Conservation (phyloP, 1,140 invertebrate genomes). For the Telenomus remus region DNA sequence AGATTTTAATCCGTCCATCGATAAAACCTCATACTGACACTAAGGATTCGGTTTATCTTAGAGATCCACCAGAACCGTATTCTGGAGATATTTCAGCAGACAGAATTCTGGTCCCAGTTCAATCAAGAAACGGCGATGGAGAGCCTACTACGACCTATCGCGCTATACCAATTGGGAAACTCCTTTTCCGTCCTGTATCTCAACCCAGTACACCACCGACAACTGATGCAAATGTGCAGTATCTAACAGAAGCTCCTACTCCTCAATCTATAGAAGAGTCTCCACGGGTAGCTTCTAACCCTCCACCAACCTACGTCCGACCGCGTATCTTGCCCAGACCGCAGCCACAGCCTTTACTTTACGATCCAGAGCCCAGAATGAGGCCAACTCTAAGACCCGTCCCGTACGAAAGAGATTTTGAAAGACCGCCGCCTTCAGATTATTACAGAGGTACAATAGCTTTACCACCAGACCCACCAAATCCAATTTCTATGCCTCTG, state of each 20-base stretch:
- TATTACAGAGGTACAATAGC: slow-evolving; percentile 66
- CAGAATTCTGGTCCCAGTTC: slow-evolving; percentile 61
- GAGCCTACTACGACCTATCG: slow-evolving; percentile 59
- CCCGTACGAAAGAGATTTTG: slow-evolving; percentile 53
- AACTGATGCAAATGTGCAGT: slow-evolving; percentile 68
- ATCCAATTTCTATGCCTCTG: slow-evolving; percentile 67
- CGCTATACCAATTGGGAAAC: slow-evolving; percentile 61
- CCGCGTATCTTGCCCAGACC: slow-evolving; percentile 59
- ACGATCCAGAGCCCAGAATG: slow-evolving; percentile 60
- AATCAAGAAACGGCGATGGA: slow-evolving; percentile 59
- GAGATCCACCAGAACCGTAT: slow-evolving; percentile 64
- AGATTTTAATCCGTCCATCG: slow-evolving; percentile 61
- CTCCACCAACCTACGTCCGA: slow-evolving; percentile 55
- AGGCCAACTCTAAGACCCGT: slow-evolving; percentile 56
- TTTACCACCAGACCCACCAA: slow-evolving; percentile 69
- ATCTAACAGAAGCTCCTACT: slow-evolving; percentile 65
- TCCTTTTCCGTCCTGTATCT: slow-evolving; percentile 61
- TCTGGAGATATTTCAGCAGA: slow-evolving; percentile 61
- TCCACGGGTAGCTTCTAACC: slow-evolving; percentile 55
- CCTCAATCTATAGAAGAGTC: slow-evolving; percentile 62
- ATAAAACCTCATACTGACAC: slow-evolving; percentile 49
- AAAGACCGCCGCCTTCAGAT: slow-evolving; percentile 49
- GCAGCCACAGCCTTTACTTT: slow-evolving; percentile 38
- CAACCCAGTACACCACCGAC: slow-evolving; percentile 60
- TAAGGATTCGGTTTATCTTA: slow-evolving; percentile 67